Base-by-base conservation (phyloP, 2,888 invertebrate species). In the Entomobrya proxima region DNA sequence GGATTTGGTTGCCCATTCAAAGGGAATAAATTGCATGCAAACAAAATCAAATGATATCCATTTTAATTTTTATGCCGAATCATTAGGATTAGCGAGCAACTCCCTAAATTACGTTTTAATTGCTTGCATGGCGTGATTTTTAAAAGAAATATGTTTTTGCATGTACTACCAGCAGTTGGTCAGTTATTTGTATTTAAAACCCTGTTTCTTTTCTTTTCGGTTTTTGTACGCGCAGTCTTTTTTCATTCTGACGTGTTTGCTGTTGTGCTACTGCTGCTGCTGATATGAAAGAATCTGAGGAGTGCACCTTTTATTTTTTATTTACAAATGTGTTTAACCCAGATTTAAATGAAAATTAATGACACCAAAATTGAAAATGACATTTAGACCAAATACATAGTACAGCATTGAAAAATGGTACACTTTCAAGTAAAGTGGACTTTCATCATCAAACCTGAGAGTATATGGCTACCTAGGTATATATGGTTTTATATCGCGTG, bases 91-190 rank as follows among this genome's bases (percentile, higher is more conserved):
- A 50, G 52, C 52, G 74, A 35, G 50, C 50, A 52, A 75, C 55
- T 35, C 55, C 75, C 21, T 44, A 81, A 72, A 81, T 74, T 74
- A 74, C 75, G 37, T 75, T 75, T 55, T 75, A 75, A 75, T 75
- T 75, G 75, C 75, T 52, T 27, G 72, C 47, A 6, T 15, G 4
- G 55, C 9, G 7, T 32, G 35, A 32, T 24, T 64, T 35, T 32
- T 1, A 11, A 21, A n/a, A 64, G 18, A 64, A n/a, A 32, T 37
- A 37, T 11, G n/a, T 37, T 69, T 40, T 67, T 13, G 21, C 13
- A 44, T 2, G 44, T 2, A 2, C 15, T n/a, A 47, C 47, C 11
- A 32, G 13, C 58, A 32, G 30, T 61, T 61, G 58, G 58, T 67
- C 24, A 58, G 55, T 30, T 58, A n/a, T n/a, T 58, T 30, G 13